Evolutionary conservation across 2,113 vertebrate species (phyloP), one percentile per base, ranked within the genome.

Genomic region (Phyllopteryx taeniolatus): DNA sequence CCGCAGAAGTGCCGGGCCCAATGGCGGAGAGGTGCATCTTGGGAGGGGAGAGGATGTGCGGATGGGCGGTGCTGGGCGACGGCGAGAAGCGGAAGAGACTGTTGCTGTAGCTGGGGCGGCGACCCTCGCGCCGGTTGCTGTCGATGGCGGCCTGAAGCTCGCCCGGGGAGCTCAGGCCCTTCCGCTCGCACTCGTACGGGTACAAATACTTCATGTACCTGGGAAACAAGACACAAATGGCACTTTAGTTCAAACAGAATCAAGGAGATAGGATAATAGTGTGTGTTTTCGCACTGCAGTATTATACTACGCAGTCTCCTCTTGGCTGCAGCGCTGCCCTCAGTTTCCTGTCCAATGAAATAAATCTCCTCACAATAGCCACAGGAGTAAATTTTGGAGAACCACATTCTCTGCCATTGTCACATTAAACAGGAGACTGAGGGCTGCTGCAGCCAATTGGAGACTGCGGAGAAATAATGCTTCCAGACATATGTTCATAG

Each of bases 121-220:
- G 92, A 60, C 98, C 97, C 75, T 99, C 98, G 0, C 98, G 92
- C 0, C 98, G 86, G 90, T 99, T 99, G 84, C 98, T 98, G 19
- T 99, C 96, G 0, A 99, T 99, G 54, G 98, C 98, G 0, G 96
- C 95, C 92, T 99, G 97, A 2, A 99, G 93, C 89, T 99, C 97
- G 0, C 93, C 94, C 0, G 98, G 98, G 35, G 97, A 98, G 86
- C 98, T 99, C 83, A 99, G 91, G 5, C 94, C 93, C 77, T 98
- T 98, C 87, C 96, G 95, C 92, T 98, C 97, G 2, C 98, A 99
- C 85, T 99, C 98, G 0, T 94, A 99, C 5, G 97, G 96, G 7
- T 99, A 99, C 10, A 99, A 92, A 86, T 99, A 99, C 89, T 99
- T 99, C 98, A 99, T 99, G 85, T 92, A 93, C 83, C 92, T 92